Conservation (phyloP, 2,113 vertebrate genomes). For the Nansenia antarctica region DNA sequence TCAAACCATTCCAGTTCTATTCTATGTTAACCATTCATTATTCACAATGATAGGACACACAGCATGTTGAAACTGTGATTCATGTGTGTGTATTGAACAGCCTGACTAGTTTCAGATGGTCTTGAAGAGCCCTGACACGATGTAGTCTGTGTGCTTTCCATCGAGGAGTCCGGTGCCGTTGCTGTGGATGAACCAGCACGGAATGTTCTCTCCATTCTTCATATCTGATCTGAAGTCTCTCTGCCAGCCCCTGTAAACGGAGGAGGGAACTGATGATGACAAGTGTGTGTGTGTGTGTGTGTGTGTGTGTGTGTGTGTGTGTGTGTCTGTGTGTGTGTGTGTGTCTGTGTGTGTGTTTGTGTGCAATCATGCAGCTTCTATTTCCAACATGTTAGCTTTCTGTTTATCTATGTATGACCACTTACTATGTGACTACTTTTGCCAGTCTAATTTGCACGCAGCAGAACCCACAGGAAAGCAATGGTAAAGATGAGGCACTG, state of each 20-base stretch:
- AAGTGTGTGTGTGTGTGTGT: background rate
- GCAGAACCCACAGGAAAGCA: too few species aligned
- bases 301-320: background rate
- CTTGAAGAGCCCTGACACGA: conserved; percentile 74
- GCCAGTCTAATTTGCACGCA: too few species aligned
- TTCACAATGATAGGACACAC: background rate
- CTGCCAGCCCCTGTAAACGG: conserved; percentile 85
- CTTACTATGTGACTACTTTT: too few species aligned
- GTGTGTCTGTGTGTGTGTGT: background rate
- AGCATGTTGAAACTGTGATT: background rate
- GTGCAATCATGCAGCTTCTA: too few species aligned
- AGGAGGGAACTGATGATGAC: background rate
- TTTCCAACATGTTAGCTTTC: too few species aligned
- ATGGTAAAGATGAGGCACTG: too few species aligned
- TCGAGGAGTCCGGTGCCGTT: conserved; percentile 89
- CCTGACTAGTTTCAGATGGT: conserved; percentile 26
- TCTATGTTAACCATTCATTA: background rate
- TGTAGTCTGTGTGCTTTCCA: conserved; percentile 81
- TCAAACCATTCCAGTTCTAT: background rate
- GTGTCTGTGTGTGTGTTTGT: too few species aligned
- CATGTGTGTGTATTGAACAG: background rate
- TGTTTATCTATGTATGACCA: too few species aligned
- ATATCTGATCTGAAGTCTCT: conserved; percentile 83
- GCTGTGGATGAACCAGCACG: conserved; percentile 92
- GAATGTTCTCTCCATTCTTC: conserved; percentile 69